These are phyloP conservation scores for Synergus gifuensis DNA, from an alignment of 2,888 invertebrate genomes.

Conservation along the genomic window DNA sequence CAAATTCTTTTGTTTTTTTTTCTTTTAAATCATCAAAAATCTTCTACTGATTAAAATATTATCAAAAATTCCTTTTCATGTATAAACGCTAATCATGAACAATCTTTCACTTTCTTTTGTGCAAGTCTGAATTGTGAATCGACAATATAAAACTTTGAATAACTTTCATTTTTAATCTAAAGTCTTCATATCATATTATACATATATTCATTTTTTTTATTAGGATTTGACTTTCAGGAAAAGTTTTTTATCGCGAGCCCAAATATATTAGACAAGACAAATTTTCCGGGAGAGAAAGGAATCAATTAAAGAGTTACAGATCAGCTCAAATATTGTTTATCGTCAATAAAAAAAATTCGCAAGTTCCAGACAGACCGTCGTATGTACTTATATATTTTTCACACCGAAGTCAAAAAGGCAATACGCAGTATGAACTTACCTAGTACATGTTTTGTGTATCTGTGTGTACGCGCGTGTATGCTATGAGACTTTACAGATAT, in stretches of 20 bases:
- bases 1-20: constrained; percentile 3
- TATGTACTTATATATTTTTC: constrained; percentile 70
- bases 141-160: constrained; percentile 34
- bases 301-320: background rate
- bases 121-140: constrained; percentile 13
- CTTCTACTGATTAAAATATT: constrained; percentile 18
- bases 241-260: constrained; percentile 12
- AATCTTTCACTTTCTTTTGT: background rate
- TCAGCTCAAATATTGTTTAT: background rate
- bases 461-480: constrained; percentile 69
- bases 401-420: constrained; percentile 78
- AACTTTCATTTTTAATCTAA: constrained; percentile 25
- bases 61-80: constrained; percentile 10
- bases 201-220: constrained; percentile 28
- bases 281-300: constrained; percentile 8
- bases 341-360: constrained; percentile 53
- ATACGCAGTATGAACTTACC: constrained; percentile 78
- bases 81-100: background rate
- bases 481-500: constrained; percentile 63
- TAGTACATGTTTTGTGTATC: constrained; percentile 72
- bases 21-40: constrained; percentile 15
- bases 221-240: constrained; percentile 19
- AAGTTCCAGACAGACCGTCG: constrained; percentile 68
- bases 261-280: constrained; percentile 38
- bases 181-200: constrained; percentile 26